Percentiles rank a stretch among this genome's conserved stretches.
These are phyloP conservation scores for Phylloscopus trochilus DNA, from an alignment of 2,113 vertebrate genomes.

Conservation along the genomic window DNA sequence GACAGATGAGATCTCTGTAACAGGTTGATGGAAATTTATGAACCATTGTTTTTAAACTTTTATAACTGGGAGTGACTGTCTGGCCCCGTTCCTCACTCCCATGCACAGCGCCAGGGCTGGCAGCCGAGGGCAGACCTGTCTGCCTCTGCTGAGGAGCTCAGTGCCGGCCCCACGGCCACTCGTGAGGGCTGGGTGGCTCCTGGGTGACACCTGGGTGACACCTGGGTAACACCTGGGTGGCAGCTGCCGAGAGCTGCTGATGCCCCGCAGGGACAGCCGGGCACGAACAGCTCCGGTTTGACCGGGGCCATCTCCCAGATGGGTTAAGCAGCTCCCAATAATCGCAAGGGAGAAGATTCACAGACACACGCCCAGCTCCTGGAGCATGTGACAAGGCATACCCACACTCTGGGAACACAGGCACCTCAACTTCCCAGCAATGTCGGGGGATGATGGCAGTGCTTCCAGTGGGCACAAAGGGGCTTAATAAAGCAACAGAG, in stretches of 20 bases:
- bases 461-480: background rate
- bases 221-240: no score
- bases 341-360: background rate
- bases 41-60: background rate
- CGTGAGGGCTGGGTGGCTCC: background rate
- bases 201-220: background rate
- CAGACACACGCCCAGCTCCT: background rate
- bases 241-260: background rate
- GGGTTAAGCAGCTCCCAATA: background rate
- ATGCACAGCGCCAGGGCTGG: accelerated
- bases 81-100: background rate
- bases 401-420: accelerated
- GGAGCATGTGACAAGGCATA: accelerated
- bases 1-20: background rate
- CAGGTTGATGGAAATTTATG: background rate
- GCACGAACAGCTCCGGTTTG: background rate
- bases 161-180: accelerated
- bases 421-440: background rate
- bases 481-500: background rate
- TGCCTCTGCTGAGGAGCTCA: background rate
- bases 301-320: background rate
- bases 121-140: background rate
- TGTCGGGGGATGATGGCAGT: background rate
- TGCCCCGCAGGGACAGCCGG: accelerated
- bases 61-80: background rate